Base-by-base conservation (phyloP, 2,888 invertebrate genomes). In the Tenthredo mesomela region DNA sequence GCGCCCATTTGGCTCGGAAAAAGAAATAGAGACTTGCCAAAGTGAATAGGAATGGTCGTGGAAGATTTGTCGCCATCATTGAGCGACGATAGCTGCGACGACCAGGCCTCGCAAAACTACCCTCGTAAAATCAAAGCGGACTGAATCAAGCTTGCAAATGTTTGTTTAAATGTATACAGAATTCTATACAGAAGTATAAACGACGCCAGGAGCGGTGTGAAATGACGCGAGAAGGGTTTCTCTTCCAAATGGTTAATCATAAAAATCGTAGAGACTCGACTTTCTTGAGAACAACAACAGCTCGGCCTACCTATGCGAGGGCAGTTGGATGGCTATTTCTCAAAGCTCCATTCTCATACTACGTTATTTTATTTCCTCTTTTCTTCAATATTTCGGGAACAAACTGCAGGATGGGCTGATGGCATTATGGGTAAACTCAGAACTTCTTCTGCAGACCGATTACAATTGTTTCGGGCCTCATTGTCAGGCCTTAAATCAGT, bases 81-180 rank as follows among this genome's bases (percentile, higher is more conserved):
- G 12, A 67, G 29, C 12, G 67, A 12, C 67, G 10, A 18, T 33
- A n/a, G n/a, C 18, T 15, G 37, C 37, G 33, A 33, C 18, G 6
- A 18, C 25, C 18, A 67, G 67, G 15, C 12, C 21, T 33, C 33
- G 33, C 33, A 1, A 18, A 67, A 67, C 67, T 33, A 33, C 67
- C 67, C 67, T 67, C 33, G 33, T 67, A 67, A 67, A 67, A 67
- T 33, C 67, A 33, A 67, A 67, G 10, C 33, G 67, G 67, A 18
- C 33, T 15, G 6, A 15, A 33, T 67, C 33, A 18, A 33, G 21
- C 67, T 67, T 29, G 29, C 67, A 67, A 67, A 67, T 67, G 67
- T 67, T 67, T 25, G 29, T 67, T 2, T 6, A 12, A 67, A 67
- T 33, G 15, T 15, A 43, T 43, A 4, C 5, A 33, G 61, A 61